phyloP scores from a whole-genome alignment of 2,888 invertebrate genomes.

The Hylaea fasciaria region DNA sequence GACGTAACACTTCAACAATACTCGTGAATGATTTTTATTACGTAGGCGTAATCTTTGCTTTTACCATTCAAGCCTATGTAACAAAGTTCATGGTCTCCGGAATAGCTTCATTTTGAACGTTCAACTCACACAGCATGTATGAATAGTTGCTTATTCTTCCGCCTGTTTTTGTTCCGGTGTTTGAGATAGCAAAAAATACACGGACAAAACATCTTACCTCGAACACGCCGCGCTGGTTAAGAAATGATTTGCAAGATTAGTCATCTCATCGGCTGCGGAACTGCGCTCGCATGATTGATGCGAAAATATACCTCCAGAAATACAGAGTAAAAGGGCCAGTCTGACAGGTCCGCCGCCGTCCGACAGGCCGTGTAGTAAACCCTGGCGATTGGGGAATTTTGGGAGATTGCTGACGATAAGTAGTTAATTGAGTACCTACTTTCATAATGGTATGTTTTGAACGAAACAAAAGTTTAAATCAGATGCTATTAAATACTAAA shows the following conservation, averaged over 20 bases:
- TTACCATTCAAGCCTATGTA: constrained; percentile 41
- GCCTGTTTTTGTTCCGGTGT: constrained; percentile 51
- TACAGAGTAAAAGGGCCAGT: not conserved
- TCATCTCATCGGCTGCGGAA: constrained; percentile 1
- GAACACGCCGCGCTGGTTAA: not conserved
- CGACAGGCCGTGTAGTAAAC: too few species aligned
- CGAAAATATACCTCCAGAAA: constrained; percentile 5
- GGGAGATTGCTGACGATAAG: too few species aligned
- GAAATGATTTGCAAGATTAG: constrained; percentile 5
- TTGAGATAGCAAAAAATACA: constrained; percentile 30
- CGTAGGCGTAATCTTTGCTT: constrained; percentile 2
- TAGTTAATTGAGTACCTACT: too few species aligned
- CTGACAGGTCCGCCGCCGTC: too few species aligned
- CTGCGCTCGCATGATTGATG: constrained; percentile 5
- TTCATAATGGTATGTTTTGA: too few species aligned
- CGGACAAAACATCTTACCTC: constrained; percentile 13
- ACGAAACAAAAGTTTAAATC: too few species aligned
- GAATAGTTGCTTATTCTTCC: constrained; percentile 41
- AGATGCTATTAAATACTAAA: not conserved
- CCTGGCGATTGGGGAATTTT: not conserved
- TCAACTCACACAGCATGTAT: constrained; percentile 33
- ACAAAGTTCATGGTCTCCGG: constrained; percentile 58
- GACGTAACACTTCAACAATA: not conserved
- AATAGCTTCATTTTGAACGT: constrained; percentile 26
- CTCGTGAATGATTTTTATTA: not conserved